Conservation (phyloP, 2,888 invertebrate species). For the Byasa hedistus region DNA sequence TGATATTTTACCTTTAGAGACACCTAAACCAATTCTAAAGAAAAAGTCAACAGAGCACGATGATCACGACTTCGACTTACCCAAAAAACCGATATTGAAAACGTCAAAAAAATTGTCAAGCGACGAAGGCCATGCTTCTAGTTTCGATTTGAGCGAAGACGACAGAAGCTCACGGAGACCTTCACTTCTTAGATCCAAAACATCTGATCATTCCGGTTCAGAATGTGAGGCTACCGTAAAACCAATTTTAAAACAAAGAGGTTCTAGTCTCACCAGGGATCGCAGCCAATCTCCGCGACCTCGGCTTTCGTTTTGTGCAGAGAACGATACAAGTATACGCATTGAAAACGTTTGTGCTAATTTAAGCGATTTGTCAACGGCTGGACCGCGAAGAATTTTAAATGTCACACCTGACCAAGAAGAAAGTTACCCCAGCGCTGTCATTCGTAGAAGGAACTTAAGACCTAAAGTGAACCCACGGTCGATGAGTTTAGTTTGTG, state of each 20-base stretch:
- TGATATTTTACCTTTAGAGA: slow-evolving; percentile 67
- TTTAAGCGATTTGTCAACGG: slow-evolving; percentile 71
- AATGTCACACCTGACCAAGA: slow-evolving; percentile 64
- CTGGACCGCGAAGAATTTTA: slow-evolving; percentile 69
- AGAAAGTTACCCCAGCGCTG: slow-evolving; percentile 70
- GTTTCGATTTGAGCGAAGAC: slow-evolving; percentile 78
- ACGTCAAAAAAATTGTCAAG: slow-evolving; percentile 83
- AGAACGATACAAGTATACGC: slow-evolving; percentile 72
- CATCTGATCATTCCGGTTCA: slow-evolving; percentile 77
- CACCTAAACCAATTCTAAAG: slow-evolving; percentile 89
- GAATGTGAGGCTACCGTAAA: slow-evolving; percentile 80
- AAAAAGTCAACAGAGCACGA: slow-evolving; percentile 91
- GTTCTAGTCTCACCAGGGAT: slow-evolving; percentile 80
- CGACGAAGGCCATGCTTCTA: slow-evolving; percentile 80
- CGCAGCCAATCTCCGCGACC: slow-evolving; percentile 82
- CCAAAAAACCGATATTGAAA: slow-evolving; percentile 88
- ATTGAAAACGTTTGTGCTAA: slow-evolving; percentile 71
- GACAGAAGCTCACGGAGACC: slow-evolving; percentile 79
- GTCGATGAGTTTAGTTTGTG: slow-evolving; percentile 72
- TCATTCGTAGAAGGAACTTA: slow-evolving; percentile 67
- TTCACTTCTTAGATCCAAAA: slow-evolving; percentile 77
- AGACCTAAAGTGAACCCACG: slow-evolving; percentile 69
- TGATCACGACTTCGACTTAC: slow-evolving; percentile 85
- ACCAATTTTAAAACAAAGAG: slow-evolving; percentile 84
- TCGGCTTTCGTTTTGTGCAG: slow-evolving; percentile 82